phyloP scores from a whole-genome alignment of 1,140 invertebrate species.

The Gryllus bimaculatus region DNA sequence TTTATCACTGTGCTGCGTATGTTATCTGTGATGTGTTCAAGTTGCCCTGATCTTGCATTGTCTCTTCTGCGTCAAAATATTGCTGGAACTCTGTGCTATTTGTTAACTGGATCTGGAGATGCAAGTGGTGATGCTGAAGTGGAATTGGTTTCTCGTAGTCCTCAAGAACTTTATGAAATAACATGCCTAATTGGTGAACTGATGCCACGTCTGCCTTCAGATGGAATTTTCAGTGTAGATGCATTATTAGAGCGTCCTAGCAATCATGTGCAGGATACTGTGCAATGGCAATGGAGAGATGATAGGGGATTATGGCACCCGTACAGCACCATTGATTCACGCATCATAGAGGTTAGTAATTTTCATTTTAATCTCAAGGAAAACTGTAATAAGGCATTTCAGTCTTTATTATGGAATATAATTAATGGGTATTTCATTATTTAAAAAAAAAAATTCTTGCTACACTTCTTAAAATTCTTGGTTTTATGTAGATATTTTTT shows the following conservation, averaged over 20 bases:
- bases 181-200: conserved; percentile 91
- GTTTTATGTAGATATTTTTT: no score
- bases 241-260: conserved; percentile 64
- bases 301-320: conserved; percentile 65
- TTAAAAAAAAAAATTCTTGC: background rate
- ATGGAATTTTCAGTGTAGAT: conserved; percentile 92
- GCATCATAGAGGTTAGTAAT: conserved; percentile 63
- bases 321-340: conserved; percentile 60
- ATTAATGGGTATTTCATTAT: background rate
- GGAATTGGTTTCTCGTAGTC: conserved; percentile 78
- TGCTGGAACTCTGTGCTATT: conserved; percentile 83
- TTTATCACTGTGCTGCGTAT: conserved; percentile 94
- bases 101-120: conserved; percentile 75
- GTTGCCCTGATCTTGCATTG: conserved; percentile 86
- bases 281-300: conserved; percentile 94
- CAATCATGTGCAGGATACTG: conserved; percentile 58
- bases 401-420: background rate
- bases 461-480: no score
- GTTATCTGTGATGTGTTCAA: conserved; percentile 89
- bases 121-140: conserved; percentile 50
- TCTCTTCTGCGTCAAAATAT: conserved; percentile 88
- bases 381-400: background rate
- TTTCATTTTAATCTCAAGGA: background rate
- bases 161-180: conserved; percentile 93
- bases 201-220: conserved; percentile 85